Evolutionary conservation across 2,888 invertebrate species (phyloP), one percentile per base, ranked within the genome.

Genomic region (Gari tellinella): DNA sequence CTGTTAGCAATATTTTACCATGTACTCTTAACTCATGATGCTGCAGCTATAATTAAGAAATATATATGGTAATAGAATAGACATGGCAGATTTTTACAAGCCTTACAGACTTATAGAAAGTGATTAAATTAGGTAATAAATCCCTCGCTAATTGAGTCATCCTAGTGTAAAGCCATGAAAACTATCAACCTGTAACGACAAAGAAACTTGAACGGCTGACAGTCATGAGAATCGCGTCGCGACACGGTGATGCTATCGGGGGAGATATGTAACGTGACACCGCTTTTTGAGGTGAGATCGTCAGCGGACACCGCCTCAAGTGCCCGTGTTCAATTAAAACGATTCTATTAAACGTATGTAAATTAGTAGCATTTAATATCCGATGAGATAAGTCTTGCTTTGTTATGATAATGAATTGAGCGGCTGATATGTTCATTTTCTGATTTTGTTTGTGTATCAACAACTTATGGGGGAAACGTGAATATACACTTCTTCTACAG

Each of bases 241-340:
- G 73, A 57, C 73, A 21, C 31, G 53, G 45, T 45, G 73, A 74
- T 74, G 48, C 51, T 74, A 74, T 74, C 73, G 70, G 48, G 64
- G 57, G 41, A 46, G 60, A 55, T 40, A 55, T 61, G 70, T 49
- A 70, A 70, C 64, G n/a, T 17, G 49, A 70, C 70, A 70, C 64
- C 70, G 64, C 40, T 43, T 62, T 37, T 57, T 37, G 60, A 60
- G 61, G 49, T 49, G 61, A 61, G 49, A 40, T 49, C 40, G 61
- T 61, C 61, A 61, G 40, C 26, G 21, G 61, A 61, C 61, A 61
- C 61, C 61, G 61, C 49, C 19, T 57, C n/a, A 57, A 57, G 57
- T 43, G 31, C 45, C 45, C 45, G 14, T 31, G 31, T 40, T 61
- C 61, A 61, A 61, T 61, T 61, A 61, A 61, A 61, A 61, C 61